A percentile compares a stretch with the other conserved stretches of the same genome.
Conservation (phyloP, 2,113 vertebrate genomes). For the Collichthys lucidus region DNA sequence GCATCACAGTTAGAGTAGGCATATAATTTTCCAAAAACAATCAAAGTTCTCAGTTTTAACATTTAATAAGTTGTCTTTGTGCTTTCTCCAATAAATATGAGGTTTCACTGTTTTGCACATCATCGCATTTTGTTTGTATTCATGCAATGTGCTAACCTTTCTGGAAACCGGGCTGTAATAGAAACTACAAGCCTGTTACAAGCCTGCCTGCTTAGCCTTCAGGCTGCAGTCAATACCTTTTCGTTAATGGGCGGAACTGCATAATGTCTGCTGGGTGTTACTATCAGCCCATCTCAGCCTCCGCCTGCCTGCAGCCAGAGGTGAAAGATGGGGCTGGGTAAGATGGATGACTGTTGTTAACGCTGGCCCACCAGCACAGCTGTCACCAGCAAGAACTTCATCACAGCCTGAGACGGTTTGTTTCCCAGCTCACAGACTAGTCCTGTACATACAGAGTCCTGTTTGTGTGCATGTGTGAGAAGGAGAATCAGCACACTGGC, state of each 20-base stretch:
- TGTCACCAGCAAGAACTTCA: conserved; percentile 61
- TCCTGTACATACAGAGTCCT: neutral
- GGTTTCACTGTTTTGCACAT: no score
- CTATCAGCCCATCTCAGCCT: conserved; percentile 34
- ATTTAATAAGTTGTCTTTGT: no score
- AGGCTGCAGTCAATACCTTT: conserved; percentile 3
- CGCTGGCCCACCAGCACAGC: conserved; percentile 40
- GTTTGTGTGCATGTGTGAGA: neutral
- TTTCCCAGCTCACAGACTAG: neutral
- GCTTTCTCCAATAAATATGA: no score
- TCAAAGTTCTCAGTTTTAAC: no score
- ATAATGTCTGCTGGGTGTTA: conserved; percentile 30
- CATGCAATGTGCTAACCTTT: no score
- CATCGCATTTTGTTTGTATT: no score
- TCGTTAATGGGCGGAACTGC: conserved; percentile 1
- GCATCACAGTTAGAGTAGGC: no score
- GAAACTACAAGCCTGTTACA: neutral
- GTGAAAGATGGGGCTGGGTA: conserved; percentile 35
- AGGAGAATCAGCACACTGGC: conserved; percentile 22
- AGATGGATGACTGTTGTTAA: conserved; percentile 62
- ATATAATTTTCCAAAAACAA: no score
- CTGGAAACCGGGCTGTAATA: neutral
- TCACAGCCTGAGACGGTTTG: conserved; percentile 27
- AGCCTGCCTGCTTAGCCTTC: neutral
- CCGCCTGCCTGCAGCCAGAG: conserved; percentile 35